phyloP scores from a whole-genome alignment of 2,797 vertebrate species.

The Anas capensis region DNA sequence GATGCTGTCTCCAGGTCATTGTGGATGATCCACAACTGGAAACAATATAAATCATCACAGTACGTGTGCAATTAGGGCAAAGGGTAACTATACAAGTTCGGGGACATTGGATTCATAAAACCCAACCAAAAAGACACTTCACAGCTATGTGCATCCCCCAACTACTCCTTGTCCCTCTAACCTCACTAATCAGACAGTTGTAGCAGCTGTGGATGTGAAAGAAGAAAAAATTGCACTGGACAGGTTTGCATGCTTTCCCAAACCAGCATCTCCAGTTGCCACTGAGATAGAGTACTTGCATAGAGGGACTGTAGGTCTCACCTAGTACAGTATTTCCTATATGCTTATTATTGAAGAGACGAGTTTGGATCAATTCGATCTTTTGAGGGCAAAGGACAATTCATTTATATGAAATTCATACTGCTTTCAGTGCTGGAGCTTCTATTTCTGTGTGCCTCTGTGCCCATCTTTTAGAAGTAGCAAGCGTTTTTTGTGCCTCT shows the following conservation, averaged over 20 bases:
- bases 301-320: not conserved
- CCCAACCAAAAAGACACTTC: not conserved
- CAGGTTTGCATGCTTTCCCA: not conserved
- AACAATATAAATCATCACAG: not conserved
- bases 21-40: not conserved
- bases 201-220: fast-evolving
- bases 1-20: not conserved
- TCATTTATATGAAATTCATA: not conserved
- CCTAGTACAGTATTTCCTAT: not conserved
- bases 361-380: not conserved
- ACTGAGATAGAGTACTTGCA: not conserved
- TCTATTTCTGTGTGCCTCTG: not conserved
- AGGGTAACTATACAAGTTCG: not conserved
- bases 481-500: not conserved
- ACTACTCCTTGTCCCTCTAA: not conserved
- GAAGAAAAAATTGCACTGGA: not conserved
- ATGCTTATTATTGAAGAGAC: not conserved
- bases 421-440: not conserved
- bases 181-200: not conserved
- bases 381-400: not conserved
- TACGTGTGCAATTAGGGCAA: not conserved
- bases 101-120: not conserved
- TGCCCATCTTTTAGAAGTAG: not conserved
- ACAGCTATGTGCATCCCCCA: not conserved
- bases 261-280: not conserved